These are phyloP conservation scores for Fregata magnificens DNA, from an alignment of 2,113 vertebrate species.

Conservation along the genomic window DNA sequence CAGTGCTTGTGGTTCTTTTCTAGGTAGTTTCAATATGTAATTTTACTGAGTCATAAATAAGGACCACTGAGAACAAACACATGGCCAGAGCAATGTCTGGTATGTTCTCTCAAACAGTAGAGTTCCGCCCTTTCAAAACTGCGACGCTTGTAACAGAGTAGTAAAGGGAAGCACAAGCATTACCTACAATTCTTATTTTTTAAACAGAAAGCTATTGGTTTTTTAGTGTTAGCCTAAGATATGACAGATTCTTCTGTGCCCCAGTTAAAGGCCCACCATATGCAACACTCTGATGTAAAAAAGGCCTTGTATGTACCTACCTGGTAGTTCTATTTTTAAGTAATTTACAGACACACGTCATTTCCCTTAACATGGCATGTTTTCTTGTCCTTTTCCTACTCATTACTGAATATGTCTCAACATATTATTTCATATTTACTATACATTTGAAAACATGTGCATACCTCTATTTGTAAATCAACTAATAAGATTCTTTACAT, in stretches of 20 bases:
- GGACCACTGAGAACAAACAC: neutral
- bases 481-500: neutral
- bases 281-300: neutral
- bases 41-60: neutral
- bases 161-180: neutral
- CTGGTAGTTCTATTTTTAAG: neutral
- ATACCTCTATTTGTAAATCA: neutral
- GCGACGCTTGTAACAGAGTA: rapidly evolving
- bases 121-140: neutral
- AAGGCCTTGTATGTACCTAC: neutral
- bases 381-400: neutral
- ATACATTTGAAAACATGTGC: neutral
- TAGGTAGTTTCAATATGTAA: neutral
- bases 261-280: neutral
- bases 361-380: neutral
- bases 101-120: neutral
- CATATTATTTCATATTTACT: neutral
- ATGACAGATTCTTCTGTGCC: neutral
- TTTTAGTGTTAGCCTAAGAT: neutral
- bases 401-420: neutral
- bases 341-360: neutral
- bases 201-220: rapidly evolving
- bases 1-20: neutral
- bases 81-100: neutral
- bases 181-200: neutral